Base-by-base conservation (phyloP, 64 coral and sea anemone species). In the Porites lutea region DNA sequence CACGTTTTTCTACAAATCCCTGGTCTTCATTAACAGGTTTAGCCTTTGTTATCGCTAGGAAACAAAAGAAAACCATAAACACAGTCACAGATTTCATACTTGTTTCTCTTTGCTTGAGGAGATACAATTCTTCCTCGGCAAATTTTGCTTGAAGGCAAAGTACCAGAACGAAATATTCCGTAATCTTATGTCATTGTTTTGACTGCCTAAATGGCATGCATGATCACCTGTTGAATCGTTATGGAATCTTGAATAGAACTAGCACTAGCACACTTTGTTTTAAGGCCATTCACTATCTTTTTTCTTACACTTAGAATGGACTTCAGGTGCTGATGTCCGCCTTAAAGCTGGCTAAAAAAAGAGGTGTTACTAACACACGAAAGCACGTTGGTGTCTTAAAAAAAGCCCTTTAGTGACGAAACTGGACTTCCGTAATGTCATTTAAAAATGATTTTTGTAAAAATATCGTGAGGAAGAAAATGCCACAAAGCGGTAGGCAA, bases 141-240 rank as follows among this genome's bases (percentile, higher is more conserved):
- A 5, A 58, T 15, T 82, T 59, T 61, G 59, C 13, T 62, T 63
- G 8, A 8, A 53, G 4, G 18, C 62, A 4, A 65, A 2, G n/a
- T 70, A 70, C 66, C 66, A 70, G 37, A 73, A 47, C 7, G 48
- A 13, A 27, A 45, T 19, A 16, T 76, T 10, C 45, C 10, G 81
- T 84, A 84, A 84, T 84, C 60, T 84, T 84, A 84, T 52, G 81
- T 84, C 81, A 84, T 84, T 69, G 48, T 68, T 49, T 68, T 13
- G 46, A 52, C 63, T 83, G 79, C 13, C 45, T 48, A 84, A 69
- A 9, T 84, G 81, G 46, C 81, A 47, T 84, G 47, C 8, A 82
- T 11, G 18, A 65, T 68, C 48, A 84, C 81, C 81, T 84, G 81
- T 68, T 51, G 16, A 84, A 68, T 19, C 7, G 11, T 52, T 13